A percentile compares a stretch with the other conserved stretches of the same genome.
phyloP scores from a whole-genome alignment of 2,888 invertebrate genomes.

The Hedychridium roseum region DNA sequence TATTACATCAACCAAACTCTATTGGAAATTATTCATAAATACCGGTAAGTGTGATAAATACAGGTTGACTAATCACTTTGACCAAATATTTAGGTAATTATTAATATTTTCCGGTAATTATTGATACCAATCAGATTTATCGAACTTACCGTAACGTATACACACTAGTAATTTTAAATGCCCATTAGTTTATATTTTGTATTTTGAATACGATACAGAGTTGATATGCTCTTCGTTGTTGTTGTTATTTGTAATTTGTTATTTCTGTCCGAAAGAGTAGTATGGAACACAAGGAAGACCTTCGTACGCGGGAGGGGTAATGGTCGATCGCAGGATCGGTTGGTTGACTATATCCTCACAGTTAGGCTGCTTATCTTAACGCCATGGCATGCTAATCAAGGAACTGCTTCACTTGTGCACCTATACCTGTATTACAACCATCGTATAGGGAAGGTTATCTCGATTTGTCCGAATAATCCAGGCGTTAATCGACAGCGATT shows the following conservation, averaged over 20 bases:
- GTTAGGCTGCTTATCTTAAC: conserved; percentile 60
- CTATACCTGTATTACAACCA: conserved; percentile 40
- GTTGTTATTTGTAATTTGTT: too few species aligned
- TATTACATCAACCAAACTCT: not conserved
- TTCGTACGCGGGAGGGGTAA: conserved; percentile 17
- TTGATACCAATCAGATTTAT: not conserved
- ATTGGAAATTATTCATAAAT: not conserved
- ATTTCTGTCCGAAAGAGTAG: too few species aligned
- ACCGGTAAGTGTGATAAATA: too few species aligned
- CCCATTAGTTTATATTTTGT: not conserved
- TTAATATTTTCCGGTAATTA: not conserved
- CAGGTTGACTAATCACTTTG: not conserved
- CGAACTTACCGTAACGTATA: not conserved
- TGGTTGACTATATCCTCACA: conserved; percentile 51
- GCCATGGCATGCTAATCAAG: conserved; percentile 59
- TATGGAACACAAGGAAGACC: too few species aligned
- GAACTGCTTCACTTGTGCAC: conserved; percentile 39
- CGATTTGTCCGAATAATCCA: conserved; percentile 60
- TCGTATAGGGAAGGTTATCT: conserved; percentile 49
- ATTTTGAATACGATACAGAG: too few species aligned
- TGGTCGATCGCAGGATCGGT: conserved; percentile 34
- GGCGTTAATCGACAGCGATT: conserved; percentile 51
- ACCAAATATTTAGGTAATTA: not conserved
- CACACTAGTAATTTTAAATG: not conserved
- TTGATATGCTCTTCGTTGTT: too few species aligned